Conservation (phyloP, 1,140 invertebrate genomes). For the Lepidurus packardi region DNA sequence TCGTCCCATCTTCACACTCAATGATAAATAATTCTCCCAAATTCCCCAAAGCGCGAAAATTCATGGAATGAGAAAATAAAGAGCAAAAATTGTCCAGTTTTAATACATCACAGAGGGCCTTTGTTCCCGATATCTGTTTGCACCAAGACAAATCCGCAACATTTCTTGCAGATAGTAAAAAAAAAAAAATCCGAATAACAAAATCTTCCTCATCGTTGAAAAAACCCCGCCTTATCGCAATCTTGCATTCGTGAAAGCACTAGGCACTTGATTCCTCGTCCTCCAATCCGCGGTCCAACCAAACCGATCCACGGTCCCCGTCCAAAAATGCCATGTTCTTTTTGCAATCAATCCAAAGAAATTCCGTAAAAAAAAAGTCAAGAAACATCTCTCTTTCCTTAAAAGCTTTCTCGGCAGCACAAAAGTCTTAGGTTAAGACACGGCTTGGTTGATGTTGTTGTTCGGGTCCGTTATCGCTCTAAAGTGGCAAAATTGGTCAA, state of each 20-base stretch:
- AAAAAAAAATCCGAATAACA: neutral
- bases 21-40: neutral
- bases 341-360: neutral
- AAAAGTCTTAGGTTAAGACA: too few relatives aligned
- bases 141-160: neutral
- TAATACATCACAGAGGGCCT: constrained; percentile 3
- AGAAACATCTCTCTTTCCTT: too few relatives aligned
- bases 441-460: too few relatives aligned
- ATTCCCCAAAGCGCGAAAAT: neutral
- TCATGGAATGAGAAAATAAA: neutral
- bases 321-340: too few relatives aligned
- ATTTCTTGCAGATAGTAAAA: neutral
- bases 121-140: neutral
- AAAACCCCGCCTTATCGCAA: constrained; percentile 3
- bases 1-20: constrained; percentile 11
- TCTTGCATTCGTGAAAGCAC: constrained; percentile 14
- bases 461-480: neutral
- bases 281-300: neutral
- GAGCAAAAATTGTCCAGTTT: neutral
- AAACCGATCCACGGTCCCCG: neutral
- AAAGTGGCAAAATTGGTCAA: constrained; percentile 22
- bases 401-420: too few relatives aligned
- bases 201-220: neutral
- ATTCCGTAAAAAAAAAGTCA: neutral
- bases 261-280: neutral